phyloP scores from a whole-genome alignment of 2,113 vertebrate species.

The Pitta sordida region DNA sequence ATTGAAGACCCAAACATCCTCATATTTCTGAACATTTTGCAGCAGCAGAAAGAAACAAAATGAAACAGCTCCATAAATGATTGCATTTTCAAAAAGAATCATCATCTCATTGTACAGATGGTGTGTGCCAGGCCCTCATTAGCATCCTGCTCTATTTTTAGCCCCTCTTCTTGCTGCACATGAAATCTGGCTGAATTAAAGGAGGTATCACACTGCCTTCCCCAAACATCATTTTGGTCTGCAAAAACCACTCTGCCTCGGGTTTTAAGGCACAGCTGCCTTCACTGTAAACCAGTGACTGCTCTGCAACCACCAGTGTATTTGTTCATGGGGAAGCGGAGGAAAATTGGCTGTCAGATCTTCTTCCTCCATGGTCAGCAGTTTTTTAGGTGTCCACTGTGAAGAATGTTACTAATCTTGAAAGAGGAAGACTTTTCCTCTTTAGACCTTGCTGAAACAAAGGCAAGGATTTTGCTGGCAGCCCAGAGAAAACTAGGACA shows the following conservation, averaged over 20 bases:
- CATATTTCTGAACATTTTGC: not conserved
- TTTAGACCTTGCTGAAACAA: not conserved
- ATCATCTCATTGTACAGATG: not conserved
- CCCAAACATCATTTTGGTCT: not conserved
- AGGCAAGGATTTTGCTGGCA: not conserved
- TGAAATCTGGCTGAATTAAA: not conserved
- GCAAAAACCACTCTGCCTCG: not conserved
- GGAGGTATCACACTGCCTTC: not conserved
- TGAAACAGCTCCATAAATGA: slow-evolving; percentile 5
- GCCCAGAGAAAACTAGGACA: not conserved
- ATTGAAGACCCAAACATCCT: not conserved
- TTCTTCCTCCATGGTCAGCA: not conserved
- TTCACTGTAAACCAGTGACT: not conserved
- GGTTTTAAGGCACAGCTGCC: not conserved
- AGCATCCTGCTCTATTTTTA: slow-evolving; percentile 45
- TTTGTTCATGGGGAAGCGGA: not conserved
- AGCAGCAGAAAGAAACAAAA: not conserved
- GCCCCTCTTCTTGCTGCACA: not conserved
- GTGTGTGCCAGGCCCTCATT: not conserved
- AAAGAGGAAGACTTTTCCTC: not conserved
- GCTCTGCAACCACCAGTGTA: not conserved
- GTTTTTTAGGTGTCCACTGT: not conserved
- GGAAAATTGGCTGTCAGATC: not conserved
- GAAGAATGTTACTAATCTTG: not conserved
- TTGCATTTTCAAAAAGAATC: slow-evolving; percentile 38